These are phyloP conservation scores for Pimpla rufipes DNA, from an alignment of 2,888 invertebrate genomes.

Conservation along the genomic window DNA sequence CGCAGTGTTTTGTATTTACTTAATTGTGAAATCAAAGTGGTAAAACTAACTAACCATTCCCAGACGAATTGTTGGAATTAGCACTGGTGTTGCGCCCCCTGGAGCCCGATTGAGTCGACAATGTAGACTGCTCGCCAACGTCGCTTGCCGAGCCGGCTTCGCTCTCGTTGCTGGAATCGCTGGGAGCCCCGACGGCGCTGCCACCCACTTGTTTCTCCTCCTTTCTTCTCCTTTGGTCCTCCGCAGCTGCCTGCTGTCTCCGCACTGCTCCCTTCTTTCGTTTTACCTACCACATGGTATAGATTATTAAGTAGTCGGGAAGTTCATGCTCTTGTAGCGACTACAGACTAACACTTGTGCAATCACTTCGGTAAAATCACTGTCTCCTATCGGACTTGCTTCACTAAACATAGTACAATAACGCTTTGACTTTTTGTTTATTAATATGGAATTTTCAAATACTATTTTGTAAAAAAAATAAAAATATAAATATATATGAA, in stretches of 20 bases:
- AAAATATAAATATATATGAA: too few species aligned
- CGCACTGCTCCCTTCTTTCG: conserved; percentile 88
- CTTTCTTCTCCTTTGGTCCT: conserved; percentile 83
- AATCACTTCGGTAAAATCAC: background rate
- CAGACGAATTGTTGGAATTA: conserved; percentile 83
- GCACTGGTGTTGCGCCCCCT: conserved; percentile 80
- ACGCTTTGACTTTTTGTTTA: too few species aligned
- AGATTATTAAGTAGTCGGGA: conserved; percentile 85
- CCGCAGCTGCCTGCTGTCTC: conserved; percentile 83
- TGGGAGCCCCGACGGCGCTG: conserved; percentile 83
- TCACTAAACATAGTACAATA: too few species aligned
- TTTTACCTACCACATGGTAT: conserved; percentile 86
- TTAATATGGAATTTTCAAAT: too few species aligned
- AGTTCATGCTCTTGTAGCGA: conserved; percentile 82
- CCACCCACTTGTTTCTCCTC: conserved; percentile 82
- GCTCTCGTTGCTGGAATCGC: conserved; percentile 85
- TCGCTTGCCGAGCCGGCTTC: conserved; percentile 84
- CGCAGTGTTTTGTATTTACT: background rate
- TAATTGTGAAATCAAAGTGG: conserved; percentile 13
- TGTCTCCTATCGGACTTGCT: background rate
- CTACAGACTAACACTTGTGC: conserved; percentile 67
- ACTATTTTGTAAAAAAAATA: too few species aligned
- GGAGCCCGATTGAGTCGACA: conserved; percentile 78
- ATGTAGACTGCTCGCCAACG: conserved; percentile 82
- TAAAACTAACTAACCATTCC: conserved; percentile 81